Percentiles rank a stretch among this genome's conserved stretches.
phyloP scores from a whole-genome alignment of 92 coral and sea anemone species.

The Siderastrea siderea region DNA sequence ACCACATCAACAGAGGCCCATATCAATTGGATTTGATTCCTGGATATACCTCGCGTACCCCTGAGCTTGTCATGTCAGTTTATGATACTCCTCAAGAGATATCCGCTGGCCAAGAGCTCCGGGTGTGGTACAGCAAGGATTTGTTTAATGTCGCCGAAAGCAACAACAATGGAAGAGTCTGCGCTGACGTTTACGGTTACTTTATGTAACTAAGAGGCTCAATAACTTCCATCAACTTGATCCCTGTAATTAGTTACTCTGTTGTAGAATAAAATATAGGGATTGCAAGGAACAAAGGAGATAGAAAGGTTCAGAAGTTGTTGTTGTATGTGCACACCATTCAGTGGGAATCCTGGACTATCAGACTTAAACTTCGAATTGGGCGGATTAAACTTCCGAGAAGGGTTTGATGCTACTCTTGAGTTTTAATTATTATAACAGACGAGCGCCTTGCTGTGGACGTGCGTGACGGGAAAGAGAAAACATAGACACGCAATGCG shows the following conservation, averaged over 20 bases:
- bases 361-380: too few relatives aligned
- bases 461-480: too few relatives aligned
- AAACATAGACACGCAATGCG: too few relatives aligned
- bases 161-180: constrained; percentile 1
- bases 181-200: constrained; percentile 12
- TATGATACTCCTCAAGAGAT: background rate
- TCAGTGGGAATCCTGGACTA: too few relatives aligned
- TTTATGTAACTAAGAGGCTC: background rate
- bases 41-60: background rate
- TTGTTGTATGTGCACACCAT: too few relatives aligned
- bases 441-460: too few relatives aligned
- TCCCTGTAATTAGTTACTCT: too few relatives aligned
- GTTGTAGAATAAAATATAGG: background rate
- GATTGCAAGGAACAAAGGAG: background rate
- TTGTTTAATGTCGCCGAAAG: background rate
- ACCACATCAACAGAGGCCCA: background rate
- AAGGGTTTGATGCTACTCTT: too few relatives aligned
- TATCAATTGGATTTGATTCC: background rate
- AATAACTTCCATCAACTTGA: too few relatives aligned
- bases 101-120: constrained; percentile 9
- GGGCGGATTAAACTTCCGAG: too few relatives aligned
- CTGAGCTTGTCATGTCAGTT: background rate
- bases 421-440: too few relatives aligned
- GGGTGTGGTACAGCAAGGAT: constrained; percentile 15
- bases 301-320: too few relatives aligned